Evolutionary conservation across 2,113 vertebrate genomes (phyloP).

Genomic region (Upupa epops): DNA sequence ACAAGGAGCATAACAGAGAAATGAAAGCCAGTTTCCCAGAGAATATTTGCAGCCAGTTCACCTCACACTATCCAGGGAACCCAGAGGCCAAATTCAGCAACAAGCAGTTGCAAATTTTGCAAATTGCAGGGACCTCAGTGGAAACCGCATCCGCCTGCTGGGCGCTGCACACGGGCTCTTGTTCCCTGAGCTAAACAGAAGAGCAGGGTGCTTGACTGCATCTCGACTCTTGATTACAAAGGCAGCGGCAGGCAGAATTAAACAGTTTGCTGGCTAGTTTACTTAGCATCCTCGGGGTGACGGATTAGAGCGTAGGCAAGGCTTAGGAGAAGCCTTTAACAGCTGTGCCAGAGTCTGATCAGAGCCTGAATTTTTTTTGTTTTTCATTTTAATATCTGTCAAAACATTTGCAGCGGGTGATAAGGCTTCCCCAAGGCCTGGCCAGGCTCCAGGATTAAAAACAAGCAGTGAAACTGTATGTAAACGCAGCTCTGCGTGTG

Average conservation of each 20-base stretch:
- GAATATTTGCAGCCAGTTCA: background rate
- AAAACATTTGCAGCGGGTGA: background rate
- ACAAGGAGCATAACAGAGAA: background rate
- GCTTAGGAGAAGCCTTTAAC: background rate
- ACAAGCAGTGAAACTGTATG: background rate
- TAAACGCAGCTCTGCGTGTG: background rate
- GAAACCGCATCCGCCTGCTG: background rate
- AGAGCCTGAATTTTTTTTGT: too few species aligned
- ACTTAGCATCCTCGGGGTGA: constrained; percentile 3
- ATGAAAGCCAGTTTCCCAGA: background rate
- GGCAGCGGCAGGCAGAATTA: constrained; percentile 43
- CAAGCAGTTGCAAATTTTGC: background rate
- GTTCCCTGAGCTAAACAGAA: background rate
- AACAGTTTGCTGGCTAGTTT: constrained; percentile 22
- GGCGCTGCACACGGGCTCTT: constrained; percentile 24
- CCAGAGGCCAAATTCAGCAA: background rate
- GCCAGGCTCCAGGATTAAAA: constrained; percentile 12
- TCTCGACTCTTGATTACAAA: constrained; percentile 51
- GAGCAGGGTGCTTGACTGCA: constrained; percentile 47
- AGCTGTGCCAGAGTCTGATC: background rate
- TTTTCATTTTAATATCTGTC: background rate
- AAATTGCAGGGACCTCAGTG: background rate
- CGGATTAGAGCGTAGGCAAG: background rate
- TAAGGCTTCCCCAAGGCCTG: background rate
- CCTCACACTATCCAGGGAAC: background rate